phyloP scores from a whole-genome alignment of 1,140 invertebrate genomes.

The Drosophila arizonae region DNA sequence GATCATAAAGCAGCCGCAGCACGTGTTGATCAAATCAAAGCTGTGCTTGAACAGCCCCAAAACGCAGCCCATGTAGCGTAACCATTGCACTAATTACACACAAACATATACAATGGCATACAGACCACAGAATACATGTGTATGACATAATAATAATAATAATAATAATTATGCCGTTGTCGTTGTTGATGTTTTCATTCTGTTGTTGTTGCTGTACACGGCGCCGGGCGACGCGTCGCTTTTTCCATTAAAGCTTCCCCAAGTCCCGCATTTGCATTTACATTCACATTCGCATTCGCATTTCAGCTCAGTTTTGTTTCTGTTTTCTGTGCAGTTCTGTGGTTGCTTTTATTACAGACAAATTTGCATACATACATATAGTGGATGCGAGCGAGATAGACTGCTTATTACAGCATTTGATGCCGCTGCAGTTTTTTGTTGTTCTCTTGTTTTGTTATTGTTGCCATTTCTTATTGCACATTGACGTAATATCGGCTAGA shows the following conservation, averaged over 20 bases:
- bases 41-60: constrained; percentile 4
- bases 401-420: constrained; percentile 71
- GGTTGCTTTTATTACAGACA: constrained; percentile 35
- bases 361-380: constrained; percentile 20
- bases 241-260: constrained; percentile 42
- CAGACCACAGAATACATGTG: constrained; percentile 55
- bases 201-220: constrained; percentile 33
- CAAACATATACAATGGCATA: constrained; percentile 17
- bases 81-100: constrained; percentile 45
- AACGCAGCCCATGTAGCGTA: constrained; percentile 14
- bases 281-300: constrained; percentile 30
- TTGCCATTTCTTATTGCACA: constrained; percentile 55
- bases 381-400: constrained; percentile 45
- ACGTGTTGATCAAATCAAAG: constrained; percentile 45
- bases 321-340: constrained; percentile 25
- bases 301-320: constrained; percentile 23
- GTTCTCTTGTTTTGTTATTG: constrained; percentile 41
- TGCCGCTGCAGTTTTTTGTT: constrained; percentile 56
- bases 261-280: constrained; percentile 36
- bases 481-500: constrained; percentile 65
- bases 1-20: constrained; percentile 46
- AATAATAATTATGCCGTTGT: constrained; percentile 36
- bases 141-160: constrained; percentile 71
- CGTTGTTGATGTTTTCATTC: constrained; percentile 12
- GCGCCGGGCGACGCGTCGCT: constrained; percentile 48